These are phyloP conservation scores for Aeoliscus strigatus DNA, from an alignment of 2,797 vertebrate genomes.

Conservation along the genomic window DNA sequence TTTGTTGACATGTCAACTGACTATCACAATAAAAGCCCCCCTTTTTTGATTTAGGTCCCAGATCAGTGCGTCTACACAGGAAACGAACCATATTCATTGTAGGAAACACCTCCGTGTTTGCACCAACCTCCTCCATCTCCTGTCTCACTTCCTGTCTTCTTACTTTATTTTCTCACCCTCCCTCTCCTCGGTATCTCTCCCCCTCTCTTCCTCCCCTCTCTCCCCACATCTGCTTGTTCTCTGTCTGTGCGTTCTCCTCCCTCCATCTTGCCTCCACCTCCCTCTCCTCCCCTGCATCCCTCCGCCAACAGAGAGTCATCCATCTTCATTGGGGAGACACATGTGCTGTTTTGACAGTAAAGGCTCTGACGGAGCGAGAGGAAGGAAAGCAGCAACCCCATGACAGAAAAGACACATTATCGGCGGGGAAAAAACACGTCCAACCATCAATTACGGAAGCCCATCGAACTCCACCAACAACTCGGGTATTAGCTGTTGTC, in stretches of 20 bases:
- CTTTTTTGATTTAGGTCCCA: conserved; percentile 31
- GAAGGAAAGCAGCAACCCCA: conserved; percentile 71
- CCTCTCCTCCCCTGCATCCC: conserved; percentile 50
- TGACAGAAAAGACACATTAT: conserved; percentile 71
- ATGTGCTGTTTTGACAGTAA: conserved; percentile 77
- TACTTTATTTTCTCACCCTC: conserved; percentile 20
- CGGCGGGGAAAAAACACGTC: conserved; percentile 61
- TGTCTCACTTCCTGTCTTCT: conserved; percentile 22
- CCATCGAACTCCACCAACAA: conserved; percentile 42
- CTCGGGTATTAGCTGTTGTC: conserved; percentile 38
- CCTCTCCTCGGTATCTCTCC: conserved; percentile 15
- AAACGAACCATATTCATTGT: conserved; percentile 31
- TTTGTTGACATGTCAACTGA: conserved; percentile 6
- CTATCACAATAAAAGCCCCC: conserved; percentile 43
- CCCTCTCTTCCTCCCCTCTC: conserved; percentile 9
- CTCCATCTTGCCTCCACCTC: conserved; percentile 13
- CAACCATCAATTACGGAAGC: conserved; percentile 59
- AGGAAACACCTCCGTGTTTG: conserved; percentile 40
- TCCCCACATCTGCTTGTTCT: conserved; percentile 13
- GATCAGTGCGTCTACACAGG: conserved; percentile 33
- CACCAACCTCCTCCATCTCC: conserved; percentile 38
- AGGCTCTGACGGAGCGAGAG: conserved; percentile 64
- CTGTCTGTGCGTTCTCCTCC: conserved; percentile 14
- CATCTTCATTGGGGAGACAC: conserved; percentile 76
- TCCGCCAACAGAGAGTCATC: conserved; percentile 64